Conservation (phyloP, 2,888 invertebrate genomes). For the Drosophila tripunctata region DNA sequence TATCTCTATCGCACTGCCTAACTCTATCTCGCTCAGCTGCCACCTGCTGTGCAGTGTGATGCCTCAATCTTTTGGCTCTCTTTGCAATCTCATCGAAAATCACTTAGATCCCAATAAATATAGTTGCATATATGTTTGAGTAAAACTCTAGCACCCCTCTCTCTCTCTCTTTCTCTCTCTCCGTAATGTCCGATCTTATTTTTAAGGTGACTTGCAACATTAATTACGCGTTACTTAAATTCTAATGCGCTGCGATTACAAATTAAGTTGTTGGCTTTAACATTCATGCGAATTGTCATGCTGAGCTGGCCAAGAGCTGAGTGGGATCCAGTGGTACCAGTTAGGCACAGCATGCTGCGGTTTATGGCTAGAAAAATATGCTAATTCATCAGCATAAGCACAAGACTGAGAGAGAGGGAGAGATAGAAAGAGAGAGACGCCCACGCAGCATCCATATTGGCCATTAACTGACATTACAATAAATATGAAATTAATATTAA, state of each 20-base stretch:
- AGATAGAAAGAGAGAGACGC: constrained; percentile 36
- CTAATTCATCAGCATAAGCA: constrained; percentile 66
- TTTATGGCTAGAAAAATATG: constrained; percentile 55
- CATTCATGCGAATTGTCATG: constrained; percentile 80
- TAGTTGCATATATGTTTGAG: constrained; percentile 64
- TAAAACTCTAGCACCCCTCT: constrained; percentile 2
- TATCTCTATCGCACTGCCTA: neutral
- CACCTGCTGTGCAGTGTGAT: constrained; percentile 81
- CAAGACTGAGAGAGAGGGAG: neutral
- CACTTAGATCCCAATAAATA: constrained; percentile 85
- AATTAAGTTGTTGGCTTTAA: constrained; percentile 84
- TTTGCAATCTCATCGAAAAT: constrained; percentile 84
- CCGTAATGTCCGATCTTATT: constrained; percentile 43
- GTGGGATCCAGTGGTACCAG: constrained; percentile 57
- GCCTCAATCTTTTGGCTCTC: constrained; percentile 81
- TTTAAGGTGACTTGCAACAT: constrained; percentile 80
- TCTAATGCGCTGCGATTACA: constrained; percentile 84
- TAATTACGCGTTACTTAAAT: constrained; percentile 85
- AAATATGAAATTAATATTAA: constrained; percentile 83
- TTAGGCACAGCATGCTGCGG: constrained; percentile 61
- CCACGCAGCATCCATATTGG: constrained; percentile 47
- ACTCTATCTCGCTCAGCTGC: constrained; percentile 22
- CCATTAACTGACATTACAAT: constrained; percentile 75
- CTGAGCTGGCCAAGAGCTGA: constrained; percentile 59
- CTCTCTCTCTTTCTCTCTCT: constrained; percentile 11